Percentiles rank a stretch among this genome's conserved stretches.
These are phyloP conservation scores for Drosophila rubida DNA, from an alignment of 2,888 invertebrate genomes.

Conservation along the genomic window DNA sequence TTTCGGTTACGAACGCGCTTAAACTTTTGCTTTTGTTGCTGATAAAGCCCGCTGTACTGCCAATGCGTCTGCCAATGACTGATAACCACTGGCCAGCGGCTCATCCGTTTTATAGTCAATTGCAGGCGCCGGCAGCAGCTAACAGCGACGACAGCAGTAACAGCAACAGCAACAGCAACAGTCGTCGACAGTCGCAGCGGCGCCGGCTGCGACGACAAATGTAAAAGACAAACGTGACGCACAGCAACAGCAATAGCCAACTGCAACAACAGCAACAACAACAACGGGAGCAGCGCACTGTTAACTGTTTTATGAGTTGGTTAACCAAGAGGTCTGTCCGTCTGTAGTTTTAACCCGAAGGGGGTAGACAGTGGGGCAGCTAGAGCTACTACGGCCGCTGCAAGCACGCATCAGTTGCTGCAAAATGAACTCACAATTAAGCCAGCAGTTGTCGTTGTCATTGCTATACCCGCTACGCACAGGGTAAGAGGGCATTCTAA, in stretches of 20 bases:
- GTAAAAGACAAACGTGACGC: slow-evolving; percentile 52
- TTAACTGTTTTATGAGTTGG: slow-evolving; percentile 48
- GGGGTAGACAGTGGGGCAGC: slow-evolving; percentile 23
- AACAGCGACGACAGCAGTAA: slow-evolving; percentile 33
- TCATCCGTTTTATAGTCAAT: slow-evolving; percentile 83
- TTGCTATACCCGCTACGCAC: not conserved
- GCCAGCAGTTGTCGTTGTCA: slow-evolving; percentile 24
- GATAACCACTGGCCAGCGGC: slow-evolving; percentile 81
- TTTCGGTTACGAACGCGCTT: slow-evolving; percentile 30
- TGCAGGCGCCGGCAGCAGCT: slow-evolving; percentile 48
- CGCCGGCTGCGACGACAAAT: slow-evolving; percentile 27
- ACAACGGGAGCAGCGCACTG: slow-evolving; percentile 36
- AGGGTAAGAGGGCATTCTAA: not conserved
- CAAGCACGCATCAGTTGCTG: slow-evolving; percentile 62
- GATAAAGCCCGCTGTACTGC: slow-evolving; percentile 76
- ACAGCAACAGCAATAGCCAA: slow-evolving; percentile 26
- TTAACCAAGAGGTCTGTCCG: slow-evolving; percentile 45
- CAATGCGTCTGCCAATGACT: slow-evolving; percentile 82
- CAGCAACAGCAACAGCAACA: no score
- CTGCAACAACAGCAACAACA: slow-evolving; percentile 28
- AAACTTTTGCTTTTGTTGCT: slow-evolving; percentile 29
- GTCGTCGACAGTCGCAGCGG: slow-evolving; percentile 10
- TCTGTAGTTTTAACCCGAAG: slow-evolving; percentile 24
- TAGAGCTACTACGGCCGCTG: slow-evolving; percentile 1
- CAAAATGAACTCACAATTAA: slow-evolving; percentile 53